Evolutionary conservation across 2,888 invertebrate species (phyloP).

Genomic region (Drosophila falleni): DNA sequence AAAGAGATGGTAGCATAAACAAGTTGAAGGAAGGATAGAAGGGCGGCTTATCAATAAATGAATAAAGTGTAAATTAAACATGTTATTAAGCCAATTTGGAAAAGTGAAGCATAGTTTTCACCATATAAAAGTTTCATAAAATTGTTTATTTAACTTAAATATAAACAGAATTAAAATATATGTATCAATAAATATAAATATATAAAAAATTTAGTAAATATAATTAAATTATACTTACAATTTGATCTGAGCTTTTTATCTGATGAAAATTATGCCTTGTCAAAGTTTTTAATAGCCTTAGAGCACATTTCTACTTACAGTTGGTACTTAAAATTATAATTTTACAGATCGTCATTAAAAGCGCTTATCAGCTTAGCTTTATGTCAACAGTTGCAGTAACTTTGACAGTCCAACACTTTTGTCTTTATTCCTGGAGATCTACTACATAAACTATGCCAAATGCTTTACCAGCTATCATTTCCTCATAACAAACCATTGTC

Average conservation of each 20-base stretch:
- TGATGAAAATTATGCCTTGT: background rate
- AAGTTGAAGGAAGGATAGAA: background rate
- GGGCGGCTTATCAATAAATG: background rate
- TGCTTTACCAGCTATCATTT: conserved; percentile 60
- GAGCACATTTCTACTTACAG: background rate
- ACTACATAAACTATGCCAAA: conserved; percentile 35
- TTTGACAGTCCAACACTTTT: conserved; percentile 31
- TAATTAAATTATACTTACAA: background rate
- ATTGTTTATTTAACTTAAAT: too few species aligned
- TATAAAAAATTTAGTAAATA: background rate
- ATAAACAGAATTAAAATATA: too few species aligned
- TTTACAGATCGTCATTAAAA: conserved; percentile 12
- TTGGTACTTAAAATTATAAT: conserved; percentile 10
- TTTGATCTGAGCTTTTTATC: background rate
- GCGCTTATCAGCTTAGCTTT: conserved; percentile 31
- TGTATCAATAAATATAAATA: too few species aligned
- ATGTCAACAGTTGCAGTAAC: conserved; percentile 18
- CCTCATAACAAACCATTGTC: conserved; percentile 49
- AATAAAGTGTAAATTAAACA: background rate
- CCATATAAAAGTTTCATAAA: too few species aligned
- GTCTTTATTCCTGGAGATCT: conserved; percentile 6
- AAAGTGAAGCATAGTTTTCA: background rate
- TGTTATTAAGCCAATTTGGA: background rate
- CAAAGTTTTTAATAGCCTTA: background rate
- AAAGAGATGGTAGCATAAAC: background rate